Percentiles rank a stretch among this genome's conserved stretches.
Conservation (phyloP, 2,888 invertebrate species). For the Drosophila leonis region DNA sequence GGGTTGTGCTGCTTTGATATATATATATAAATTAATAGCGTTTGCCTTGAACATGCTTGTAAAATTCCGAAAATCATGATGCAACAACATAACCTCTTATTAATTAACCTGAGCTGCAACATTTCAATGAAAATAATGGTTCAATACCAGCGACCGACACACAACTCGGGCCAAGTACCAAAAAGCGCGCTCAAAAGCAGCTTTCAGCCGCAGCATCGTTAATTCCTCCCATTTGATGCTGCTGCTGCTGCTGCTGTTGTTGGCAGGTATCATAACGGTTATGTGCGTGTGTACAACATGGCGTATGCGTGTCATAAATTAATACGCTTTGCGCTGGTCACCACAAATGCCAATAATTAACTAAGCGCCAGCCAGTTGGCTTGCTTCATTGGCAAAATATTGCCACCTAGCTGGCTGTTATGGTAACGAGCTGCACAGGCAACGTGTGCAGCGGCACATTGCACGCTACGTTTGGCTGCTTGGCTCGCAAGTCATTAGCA, state of each 20-base stretch:
- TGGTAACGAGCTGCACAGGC: constrained; percentile 65
- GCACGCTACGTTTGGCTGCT: constrained; percentile 5
- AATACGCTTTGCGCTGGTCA: constrained; percentile 57
- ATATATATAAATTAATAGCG: not conserved
- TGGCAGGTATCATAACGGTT: constrained; percentile 48
- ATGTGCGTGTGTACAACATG: constrained; percentile 25
- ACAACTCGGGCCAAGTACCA: constrained; percentile 8
- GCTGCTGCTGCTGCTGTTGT: constrained; percentile 22
- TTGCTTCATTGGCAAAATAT: constrained; percentile 18
- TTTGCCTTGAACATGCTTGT: not conserved
- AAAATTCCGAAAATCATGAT: not conserved
- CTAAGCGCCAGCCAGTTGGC: constrained; percentile 50
- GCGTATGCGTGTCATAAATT: constrained; percentile 62
- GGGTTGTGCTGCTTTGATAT: not conserved
- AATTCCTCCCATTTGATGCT: constrained; percentile 7
- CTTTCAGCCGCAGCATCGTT: constrained; percentile 25
- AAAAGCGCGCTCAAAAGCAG: constrained; percentile 16
- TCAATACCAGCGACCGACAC: constrained; percentile 3
- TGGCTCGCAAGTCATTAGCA: constrained; percentile 51
- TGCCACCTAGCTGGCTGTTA: constrained; percentile 21
- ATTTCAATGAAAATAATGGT: constrained; percentile 21
- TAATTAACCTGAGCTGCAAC: constrained; percentile 18
- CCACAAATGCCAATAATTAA: constrained; percentile 68
- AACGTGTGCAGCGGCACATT: constrained; percentile 6
- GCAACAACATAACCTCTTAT: constrained; percentile 1